A percentile compares a stretch with the other conserved stretches of the same genome.
These are phyloP conservation scores for Sylvilagus bachmani DNA, from an alignment of 2,113 vertebrate genomes.

Conservation along the genomic window DNA sequence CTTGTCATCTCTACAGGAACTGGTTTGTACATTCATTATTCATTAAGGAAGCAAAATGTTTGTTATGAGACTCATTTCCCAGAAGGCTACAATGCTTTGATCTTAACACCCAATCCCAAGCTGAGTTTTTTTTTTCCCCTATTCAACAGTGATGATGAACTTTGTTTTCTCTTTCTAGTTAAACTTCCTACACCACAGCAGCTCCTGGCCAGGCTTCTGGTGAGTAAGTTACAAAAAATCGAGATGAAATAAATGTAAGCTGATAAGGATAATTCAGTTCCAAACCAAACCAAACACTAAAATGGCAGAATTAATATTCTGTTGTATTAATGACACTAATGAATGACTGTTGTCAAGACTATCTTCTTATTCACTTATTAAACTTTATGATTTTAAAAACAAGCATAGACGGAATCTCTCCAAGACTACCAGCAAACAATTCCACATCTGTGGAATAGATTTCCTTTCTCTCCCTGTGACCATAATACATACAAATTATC, in stretches of 20 bases:
- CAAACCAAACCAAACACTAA: conserved; percentile 41
- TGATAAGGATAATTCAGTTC: background rate
- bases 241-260: background rate
- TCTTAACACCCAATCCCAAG: background rate
- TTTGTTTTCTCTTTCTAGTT: conserved; percentile 78
- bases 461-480: background rate
- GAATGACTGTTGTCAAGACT: background rate
- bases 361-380: background rate
- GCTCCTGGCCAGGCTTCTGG: conserved; percentile 82
- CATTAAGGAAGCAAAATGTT: background rate
- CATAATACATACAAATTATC: background rate
- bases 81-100: background rate
- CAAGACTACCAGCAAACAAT: background rate
- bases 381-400: conserved; percentile 50
- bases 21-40: conserved; percentile 71
- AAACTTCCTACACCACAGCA: conserved; percentile 82
- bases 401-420: background rate
- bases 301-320: background rate
- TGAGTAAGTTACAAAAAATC: conserved; percentile 69
- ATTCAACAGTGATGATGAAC: background rate
- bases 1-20: conserved; percentile 79
- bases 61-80: background rate
- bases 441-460: background rate
- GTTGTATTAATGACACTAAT: background rate
- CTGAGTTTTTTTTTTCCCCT: background rate